A percentile compares a stretch with the other conserved stretches of the same genome.
Conservation (phyloP, 2,113 vertebrate species). For the Clarias gariepinus region DNA sequence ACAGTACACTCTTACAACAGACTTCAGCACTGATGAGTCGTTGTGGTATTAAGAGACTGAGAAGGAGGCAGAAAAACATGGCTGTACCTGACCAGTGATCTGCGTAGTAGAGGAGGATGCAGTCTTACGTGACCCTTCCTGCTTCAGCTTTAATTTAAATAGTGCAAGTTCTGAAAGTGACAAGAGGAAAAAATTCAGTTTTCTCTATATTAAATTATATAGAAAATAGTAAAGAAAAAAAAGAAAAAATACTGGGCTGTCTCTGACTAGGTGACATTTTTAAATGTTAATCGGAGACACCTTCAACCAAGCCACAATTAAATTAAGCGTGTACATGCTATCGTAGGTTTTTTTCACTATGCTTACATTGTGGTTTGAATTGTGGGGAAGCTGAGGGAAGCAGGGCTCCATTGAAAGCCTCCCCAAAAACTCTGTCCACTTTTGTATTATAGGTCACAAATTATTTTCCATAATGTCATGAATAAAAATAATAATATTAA, state of each 20-base stretch:
- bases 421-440: too few relatives aligned
- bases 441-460: too few relatives aligned
- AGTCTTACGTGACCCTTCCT: conserved; percentile 79
- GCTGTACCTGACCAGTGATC: conserved; percentile 71
- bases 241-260: too few relatives aligned
- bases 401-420: too few relatives aligned
- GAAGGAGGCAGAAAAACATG: conserved; percentile 59
- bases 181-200: background rate
- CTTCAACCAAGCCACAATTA: background rate
- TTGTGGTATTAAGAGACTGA: conserved; percentile 56
- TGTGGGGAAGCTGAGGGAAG: too few relatives aligned
- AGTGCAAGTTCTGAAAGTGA: conserved; percentile 74
- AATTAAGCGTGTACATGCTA: background rate
- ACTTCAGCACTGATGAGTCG: background rate
- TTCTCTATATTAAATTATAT: too few relatives aligned
- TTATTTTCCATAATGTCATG: too few relatives aligned
- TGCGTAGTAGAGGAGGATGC: conserved; percentile 61
- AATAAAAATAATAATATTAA: too few relatives aligned
- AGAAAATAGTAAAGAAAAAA: too few relatives aligned
- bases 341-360: background rate
- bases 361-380: background rate
- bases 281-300: background rate
- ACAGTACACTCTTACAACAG: background rate
- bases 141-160: conserved; percentile 78
- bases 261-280: background rate